These are phyloP conservation scores for Clarias laeviceps DNA, from an alignment of 2,797 vertebrate genomes.

Conservation along the genomic window DNA sequence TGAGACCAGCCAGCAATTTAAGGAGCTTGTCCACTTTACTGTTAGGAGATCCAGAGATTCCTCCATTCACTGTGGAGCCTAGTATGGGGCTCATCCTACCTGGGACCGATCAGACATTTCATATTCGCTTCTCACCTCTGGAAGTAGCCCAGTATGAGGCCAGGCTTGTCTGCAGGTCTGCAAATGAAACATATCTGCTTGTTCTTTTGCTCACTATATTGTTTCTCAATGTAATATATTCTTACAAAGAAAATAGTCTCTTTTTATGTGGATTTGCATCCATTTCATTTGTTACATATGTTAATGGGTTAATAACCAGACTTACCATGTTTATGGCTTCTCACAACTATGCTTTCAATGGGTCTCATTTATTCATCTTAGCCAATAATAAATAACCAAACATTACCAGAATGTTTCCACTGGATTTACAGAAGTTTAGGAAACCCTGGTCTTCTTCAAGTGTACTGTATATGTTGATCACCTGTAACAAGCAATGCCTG, in stretches of 20 bases:
- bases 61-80: slow-evolving; percentile 79
- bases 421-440: background rate
- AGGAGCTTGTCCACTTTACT: slow-evolving; percentile 60
- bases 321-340: background rate
- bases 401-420: background rate
- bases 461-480: background rate
- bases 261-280: background rate
- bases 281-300: background rate
- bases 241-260: background rate
- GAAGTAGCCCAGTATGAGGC: slow-evolving; percentile 76
- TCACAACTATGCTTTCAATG: background rate
- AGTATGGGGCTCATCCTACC: slow-evolving; percentile 70
- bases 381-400: background rate
- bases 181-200: background rate
- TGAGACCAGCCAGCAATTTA: slow-evolving; percentile 54
- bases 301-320: background rate
- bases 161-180: slow-evolving; percentile 82
- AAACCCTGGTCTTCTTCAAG: background rate
- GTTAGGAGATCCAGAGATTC: slow-evolving; percentile 9
- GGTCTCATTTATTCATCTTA: background rate
- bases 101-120: slow-evolving; percentile 72
- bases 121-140: slow-evolving; percentile 79
- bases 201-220: background rate
- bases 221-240: background rate
- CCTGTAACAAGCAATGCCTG: background rate